These are phyloP conservation scores for Phortica magna DNA, from an alignment of 2,888 invertebrate genomes.

Conservation along the genomic window DNA sequence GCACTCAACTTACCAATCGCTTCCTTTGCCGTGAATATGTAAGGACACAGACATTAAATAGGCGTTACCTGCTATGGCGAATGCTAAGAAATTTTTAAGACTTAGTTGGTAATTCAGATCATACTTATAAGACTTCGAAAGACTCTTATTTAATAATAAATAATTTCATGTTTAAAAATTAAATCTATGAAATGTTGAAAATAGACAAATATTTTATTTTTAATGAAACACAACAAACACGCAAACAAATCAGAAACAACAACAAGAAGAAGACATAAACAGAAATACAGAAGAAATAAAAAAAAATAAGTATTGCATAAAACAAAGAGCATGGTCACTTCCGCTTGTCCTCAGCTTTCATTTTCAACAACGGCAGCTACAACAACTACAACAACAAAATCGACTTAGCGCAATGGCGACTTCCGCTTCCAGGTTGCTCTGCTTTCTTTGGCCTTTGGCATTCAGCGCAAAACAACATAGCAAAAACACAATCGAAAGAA, in stretches of 20 bases:
- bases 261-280: background rate
- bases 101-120: too few relatives aligned
- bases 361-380: conserved; percentile 25
- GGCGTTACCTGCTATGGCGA: too few relatives aligned
- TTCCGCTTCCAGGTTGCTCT: conserved; percentile 49
- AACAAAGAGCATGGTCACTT: conserved; percentile 47
- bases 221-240: background rate
- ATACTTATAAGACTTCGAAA: too few relatives aligned
- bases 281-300: background rate
- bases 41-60: too few relatives aligned
- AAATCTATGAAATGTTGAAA: too few relatives aligned
- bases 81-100: too few relatives aligned
- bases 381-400: conserved; percentile 35
- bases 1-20: too few relatives aligned
- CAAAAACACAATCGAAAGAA: background rate
- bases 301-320: conserved; percentile 57
- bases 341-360: conserved; percentile 29
- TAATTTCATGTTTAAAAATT: too few relatives aligned
- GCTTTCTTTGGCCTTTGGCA: background rate
- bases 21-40: too few relatives aligned
- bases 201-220: too few relatives aligned
- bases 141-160: too few relatives aligned
- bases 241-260: conserved; percentile 23
- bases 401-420: conserved; percentile 47
- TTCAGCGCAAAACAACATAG: background rate